These are phyloP conservation scores for Drosophila ercepeae DNA, from an alignment of 1,140 invertebrate species.

Conservation along the genomic window DNA sequence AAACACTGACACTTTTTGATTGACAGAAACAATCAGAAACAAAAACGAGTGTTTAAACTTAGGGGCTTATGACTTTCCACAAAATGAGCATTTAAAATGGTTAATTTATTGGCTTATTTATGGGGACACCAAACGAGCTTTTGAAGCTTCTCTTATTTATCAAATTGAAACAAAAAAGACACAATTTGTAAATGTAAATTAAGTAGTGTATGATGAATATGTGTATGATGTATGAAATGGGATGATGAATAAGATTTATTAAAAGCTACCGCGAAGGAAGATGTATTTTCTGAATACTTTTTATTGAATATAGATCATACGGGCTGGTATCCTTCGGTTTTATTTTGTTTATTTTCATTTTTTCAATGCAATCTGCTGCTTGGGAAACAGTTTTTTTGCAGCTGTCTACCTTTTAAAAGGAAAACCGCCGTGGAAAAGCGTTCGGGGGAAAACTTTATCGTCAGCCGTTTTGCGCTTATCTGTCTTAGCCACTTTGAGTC, in stretches of 20 bases:
- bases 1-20: too few relatives aligned
- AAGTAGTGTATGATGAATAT: too few relatives aligned
- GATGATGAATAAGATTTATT: conserved; percentile 34
- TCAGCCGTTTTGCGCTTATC: conserved; percentile 71
- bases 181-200: background rate
- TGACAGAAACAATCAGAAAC: too few relatives aligned
- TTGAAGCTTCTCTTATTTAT: background rate
- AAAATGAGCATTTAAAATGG: background rate
- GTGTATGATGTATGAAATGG: background rate
- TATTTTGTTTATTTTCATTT: background rate
- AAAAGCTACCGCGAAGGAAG: conserved; percentile 41
- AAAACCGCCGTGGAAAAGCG: conserved; percentile 11
- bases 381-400: conserved; percentile 14
- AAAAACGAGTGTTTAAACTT: too few relatives aligned
- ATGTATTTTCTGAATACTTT: conserved; percentile 28
- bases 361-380: conserved; percentile 10
- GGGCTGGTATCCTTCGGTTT: conserved; percentile 7
- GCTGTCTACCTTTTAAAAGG: conserved; percentile 15
- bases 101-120: background rate
- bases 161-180: background rate
- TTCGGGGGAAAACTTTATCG: conserved; percentile 62
- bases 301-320: conserved; percentile 40
- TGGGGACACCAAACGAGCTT: background rate
- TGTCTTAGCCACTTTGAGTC: conserved; percentile 71
- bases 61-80: background rate